phyloP scores from a whole-genome alignment of 1,140 invertebrate species.

The Camponotus floridanus region DNA sequence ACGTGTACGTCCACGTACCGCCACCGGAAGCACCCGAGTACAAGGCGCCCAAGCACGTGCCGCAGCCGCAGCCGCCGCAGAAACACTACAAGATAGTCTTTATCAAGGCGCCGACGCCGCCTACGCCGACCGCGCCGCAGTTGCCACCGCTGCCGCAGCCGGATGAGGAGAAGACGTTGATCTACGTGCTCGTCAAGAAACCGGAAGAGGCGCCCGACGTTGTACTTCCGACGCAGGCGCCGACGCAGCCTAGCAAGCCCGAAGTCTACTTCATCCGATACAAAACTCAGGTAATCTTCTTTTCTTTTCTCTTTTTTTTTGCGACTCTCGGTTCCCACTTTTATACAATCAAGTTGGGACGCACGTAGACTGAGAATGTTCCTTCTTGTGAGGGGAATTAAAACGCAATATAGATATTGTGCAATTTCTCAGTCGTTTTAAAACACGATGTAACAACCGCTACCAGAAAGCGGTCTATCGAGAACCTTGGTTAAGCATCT shows the following conservation, averaged over 20 bases:
- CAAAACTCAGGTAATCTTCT: slow-evolving; percentile 90
- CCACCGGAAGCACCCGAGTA: slow-evolving; percentile 92
- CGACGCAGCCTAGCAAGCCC: slow-evolving; percentile 93
- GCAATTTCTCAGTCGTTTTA: not conserved
- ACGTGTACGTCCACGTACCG: slow-evolving; percentile 95
- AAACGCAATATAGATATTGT: not conserved
- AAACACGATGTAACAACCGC: not conserved
- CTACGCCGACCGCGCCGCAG: slow-evolving; percentile 91
- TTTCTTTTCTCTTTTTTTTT: not conserved
- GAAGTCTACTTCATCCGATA: slow-evolving; percentile 96
- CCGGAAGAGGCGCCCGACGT: slow-evolving; percentile 93
- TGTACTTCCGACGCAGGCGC: slow-evolving; percentile 91
- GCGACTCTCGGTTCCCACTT: not conserved
- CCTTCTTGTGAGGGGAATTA: not conserved
- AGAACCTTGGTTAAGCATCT: not conserved
- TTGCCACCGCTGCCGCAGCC: slow-evolving; percentile 91
- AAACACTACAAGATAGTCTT: slow-evolving; percentile 97
- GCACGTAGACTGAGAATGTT: no score
- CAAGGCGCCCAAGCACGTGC: slow-evolving; percentile 87
- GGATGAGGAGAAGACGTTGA: slow-evolving; percentile 95
- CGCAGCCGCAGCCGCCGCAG: slow-evolving; percentile 89
- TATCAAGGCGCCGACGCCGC: slow-evolving; percentile 94
- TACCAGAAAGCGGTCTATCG: not conserved
- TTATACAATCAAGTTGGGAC: not conserved
- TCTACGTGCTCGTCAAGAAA: slow-evolving; percentile 96